These are phyloP conservation scores for Gracilinanus agilis DNA, from an alignment of 2,113 vertebrate genomes.

Conservation along the genomic window DNA sequence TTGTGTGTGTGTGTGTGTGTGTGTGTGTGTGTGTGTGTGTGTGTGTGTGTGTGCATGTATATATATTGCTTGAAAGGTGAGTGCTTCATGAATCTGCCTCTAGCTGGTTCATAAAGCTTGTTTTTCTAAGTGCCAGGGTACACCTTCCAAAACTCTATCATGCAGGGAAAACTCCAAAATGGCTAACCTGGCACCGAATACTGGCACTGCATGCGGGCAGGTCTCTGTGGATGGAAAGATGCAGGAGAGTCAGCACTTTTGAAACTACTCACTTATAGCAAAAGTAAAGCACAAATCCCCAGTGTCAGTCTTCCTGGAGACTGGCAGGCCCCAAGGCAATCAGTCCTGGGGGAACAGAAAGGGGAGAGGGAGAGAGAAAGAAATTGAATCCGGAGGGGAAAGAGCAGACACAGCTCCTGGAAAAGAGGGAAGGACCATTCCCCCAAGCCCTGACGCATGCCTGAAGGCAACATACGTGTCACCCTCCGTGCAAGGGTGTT, in stretches of 20 bases:
- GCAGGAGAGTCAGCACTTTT: conserved; percentile 78
- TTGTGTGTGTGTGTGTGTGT: not conserved
- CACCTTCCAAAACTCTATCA: conserved; percentile 72
- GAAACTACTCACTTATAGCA: conserved; percentile 61
- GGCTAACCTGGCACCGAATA: conserved; percentile 72
- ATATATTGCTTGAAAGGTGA: not conserved
- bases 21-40: no score
- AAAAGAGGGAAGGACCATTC: not conserved
- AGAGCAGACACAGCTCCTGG: not conserved
- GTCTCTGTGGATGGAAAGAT: conserved; percentile 67
- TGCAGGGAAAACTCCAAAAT: conserved; percentile 63
- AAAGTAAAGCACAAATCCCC: conserved; percentile 61
- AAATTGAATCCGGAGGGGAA: not conserved
- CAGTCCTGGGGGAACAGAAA: not conserved
- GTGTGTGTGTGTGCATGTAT: not conserved
- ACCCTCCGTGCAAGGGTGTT: not conserved
- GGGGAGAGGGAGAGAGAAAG: not conserved
- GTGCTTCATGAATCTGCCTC: conserved; percentile 16
- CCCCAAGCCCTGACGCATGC: not conserved
- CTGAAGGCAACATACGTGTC: not conserved
- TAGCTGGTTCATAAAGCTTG: conserved; percentile 70
- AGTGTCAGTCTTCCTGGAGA: conserved; percentile 49
- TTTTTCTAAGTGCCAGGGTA: conserved; percentile 53
- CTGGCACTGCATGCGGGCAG: conserved; percentile 67
- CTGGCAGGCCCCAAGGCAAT: conserved; percentile 16